Evolutionary conservation across 2,888 invertebrate species (phyloP).

Genomic region (Pseudoips prasinana): DNA sequence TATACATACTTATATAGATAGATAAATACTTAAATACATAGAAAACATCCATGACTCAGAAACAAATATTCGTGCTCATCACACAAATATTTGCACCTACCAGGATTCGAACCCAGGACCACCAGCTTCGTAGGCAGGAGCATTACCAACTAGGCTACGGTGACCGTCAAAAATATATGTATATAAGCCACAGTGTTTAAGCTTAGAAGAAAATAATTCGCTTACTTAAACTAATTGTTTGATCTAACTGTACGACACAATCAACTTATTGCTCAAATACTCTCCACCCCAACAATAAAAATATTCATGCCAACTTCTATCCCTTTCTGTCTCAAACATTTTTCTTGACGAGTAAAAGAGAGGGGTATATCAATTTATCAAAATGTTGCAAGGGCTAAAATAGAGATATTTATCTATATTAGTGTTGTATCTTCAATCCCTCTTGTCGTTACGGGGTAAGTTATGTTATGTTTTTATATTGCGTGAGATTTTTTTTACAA

Average conservation of each 20-base stretch:
- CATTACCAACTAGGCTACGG: too few species aligned
- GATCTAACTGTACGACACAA: conserved; percentile 22
- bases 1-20: too few species aligned
- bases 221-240: not conserved
- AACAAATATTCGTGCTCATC: too few species aligned
- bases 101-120: too few species aligned
- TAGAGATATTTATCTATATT: conserved; percentile 40
- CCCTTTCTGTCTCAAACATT: conserved; percentile 12
- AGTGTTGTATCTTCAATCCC: conserved; percentile 32
- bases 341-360: too few species aligned
- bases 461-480: conserved; percentile 26
- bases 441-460: conserved; percentile 12
- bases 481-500: conserved; percentile 18
- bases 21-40: too few species aligned
- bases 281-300: conserved; percentile 39
- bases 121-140: too few species aligned
- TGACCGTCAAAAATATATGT: too few species aligned
- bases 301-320: conserved; percentile 34
- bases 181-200: too few species aligned
- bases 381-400: conserved; percentile 29
- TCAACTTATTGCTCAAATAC: conserved; percentile 34
- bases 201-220: too few species aligned
- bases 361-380: conserved; percentile 36
- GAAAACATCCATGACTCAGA: too few species aligned
- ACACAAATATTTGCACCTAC: too few species aligned